phyloP scores from a whole-genome alignment of 1,140 invertebrate species.

The Pogonomyrmex californicus region DNA sequence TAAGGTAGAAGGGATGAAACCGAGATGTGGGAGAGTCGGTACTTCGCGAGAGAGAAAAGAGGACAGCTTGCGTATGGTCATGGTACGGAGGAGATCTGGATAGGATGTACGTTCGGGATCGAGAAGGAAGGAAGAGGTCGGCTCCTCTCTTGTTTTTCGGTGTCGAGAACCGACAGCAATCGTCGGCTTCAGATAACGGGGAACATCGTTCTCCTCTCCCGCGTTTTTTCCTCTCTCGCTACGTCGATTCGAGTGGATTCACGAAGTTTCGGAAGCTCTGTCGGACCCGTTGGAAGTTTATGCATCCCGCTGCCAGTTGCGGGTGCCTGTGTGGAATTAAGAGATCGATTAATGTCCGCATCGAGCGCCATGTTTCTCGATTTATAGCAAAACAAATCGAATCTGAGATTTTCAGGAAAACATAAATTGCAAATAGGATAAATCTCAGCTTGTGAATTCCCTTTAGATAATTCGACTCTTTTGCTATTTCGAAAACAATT shows the following conservation, averaged over 20 bases:
- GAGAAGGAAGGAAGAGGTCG: neutral
- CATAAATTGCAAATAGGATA: neutral
- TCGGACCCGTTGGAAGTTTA: constrained; percentile 32
- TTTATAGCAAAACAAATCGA: constrained; percentile 1
- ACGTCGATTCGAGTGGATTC: constrained; percentile 31
- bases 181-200: constrained; percentile 47
- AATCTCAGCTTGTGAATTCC: neutral
- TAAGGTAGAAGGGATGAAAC: neutral
- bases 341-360: constrained; percentile 39
- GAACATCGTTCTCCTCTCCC: neutral
- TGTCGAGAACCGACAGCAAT: constrained; percentile 18
- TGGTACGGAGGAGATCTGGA: constrained; percentile 31
- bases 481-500: neutral
- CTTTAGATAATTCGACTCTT: neutral
- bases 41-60: constrained; percentile 59
- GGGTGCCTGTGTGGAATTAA: constrained; percentile 16
- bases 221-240: constrained; percentile 15
- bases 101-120: neutral
- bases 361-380: neutral
- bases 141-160: constrained; percentile 38
- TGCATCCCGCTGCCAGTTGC: constrained; percentile 17
- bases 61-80: constrained; percentile 74
- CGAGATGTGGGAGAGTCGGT: neutral
- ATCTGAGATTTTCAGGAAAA: neutral
- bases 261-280: constrained; percentile 39